Evolutionary conservation across 2,888 invertebrate species (phyloP).

Genomic region (Ennomos quercinarius): DNA sequence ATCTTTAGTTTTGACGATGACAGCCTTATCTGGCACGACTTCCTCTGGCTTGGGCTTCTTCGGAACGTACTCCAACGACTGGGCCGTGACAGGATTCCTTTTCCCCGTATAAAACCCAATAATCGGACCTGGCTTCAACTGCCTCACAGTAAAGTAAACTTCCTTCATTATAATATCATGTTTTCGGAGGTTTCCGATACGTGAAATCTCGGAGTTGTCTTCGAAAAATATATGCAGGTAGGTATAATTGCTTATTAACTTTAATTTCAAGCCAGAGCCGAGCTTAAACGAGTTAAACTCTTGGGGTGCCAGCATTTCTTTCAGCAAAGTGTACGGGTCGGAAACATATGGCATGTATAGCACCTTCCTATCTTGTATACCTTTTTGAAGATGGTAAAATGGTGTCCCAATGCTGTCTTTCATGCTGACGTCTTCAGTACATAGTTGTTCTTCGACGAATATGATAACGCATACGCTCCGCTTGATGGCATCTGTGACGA

Average conservation of each 20-base stretch:
- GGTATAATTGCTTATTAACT: constrained; percentile 44
- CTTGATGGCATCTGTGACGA: constrained; percentile 51
- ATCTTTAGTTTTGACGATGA: constrained; percentile 51
- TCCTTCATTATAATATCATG: constrained; percentile 65
- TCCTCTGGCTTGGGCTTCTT: constrained; percentile 16
- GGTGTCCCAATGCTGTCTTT: constrained; percentile 61
- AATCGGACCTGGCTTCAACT: constrained; percentile 50
- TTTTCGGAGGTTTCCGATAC: constrained; percentile 48
- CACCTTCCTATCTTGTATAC: constrained; percentile 48
- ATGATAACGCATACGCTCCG: constrained; percentile 53
- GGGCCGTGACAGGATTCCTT: constrained; percentile 52
- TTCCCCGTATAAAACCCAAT: constrained; percentile 70
- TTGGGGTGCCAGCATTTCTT: constrained; percentile 46
- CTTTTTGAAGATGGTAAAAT: constrained; percentile 49
- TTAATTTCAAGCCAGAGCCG: constrained; percentile 43
- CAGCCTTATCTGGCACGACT: constrained; percentile 39
- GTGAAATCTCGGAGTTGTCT: constrained; percentile 50
- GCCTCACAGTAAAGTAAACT: constrained; percentile 47
- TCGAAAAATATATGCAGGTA: constrained; percentile 63
- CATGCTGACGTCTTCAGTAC: constrained; percentile 60
- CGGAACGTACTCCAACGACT: constrained; percentile 39
- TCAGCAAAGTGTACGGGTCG: constrained; percentile 54
- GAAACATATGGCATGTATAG: constrained; percentile 61
- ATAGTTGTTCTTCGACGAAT: constrained; percentile 64
- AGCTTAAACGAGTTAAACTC: constrained; percentile 51